phyloP scores from a whole-genome alignment of 2,113 vertebrate species.

The Lanius ludovicianus region DNA sequence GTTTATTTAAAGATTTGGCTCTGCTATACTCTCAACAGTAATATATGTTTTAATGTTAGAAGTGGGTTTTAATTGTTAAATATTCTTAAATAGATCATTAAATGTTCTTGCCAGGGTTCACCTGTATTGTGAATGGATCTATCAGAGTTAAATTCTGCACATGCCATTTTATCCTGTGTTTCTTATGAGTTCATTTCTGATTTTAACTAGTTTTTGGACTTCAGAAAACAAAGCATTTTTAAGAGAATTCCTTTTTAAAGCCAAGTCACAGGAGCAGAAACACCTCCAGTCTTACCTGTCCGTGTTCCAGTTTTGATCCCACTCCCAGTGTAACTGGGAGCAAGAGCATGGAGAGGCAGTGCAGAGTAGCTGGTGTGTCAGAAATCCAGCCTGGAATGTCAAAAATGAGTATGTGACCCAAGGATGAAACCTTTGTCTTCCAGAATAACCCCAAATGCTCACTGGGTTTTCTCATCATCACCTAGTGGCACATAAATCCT shows the following conservation, averaged over 20 bases:
- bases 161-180: background rate
- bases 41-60: background rate
- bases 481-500: background rate
- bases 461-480: background rate
- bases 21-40: background rate
- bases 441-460: background rate
- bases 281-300: background rate
- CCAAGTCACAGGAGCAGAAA: background rate
- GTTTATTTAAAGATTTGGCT: background rate
- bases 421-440: background rate
- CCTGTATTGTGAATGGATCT: background rate
- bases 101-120: background rate
- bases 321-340: background rate
- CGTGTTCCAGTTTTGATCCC: background rate
- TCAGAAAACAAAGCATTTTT: background rate
- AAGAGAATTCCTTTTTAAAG: background rate
- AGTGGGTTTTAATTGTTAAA: background rate
- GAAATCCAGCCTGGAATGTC: background rate
- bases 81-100: background rate
- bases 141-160: background rate
- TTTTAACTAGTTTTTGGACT: background rate
- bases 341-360: background rate
- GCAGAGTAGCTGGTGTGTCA: background rate
- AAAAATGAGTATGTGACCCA: background rate
- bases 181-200: background rate